These are phyloP conservation scores for Sepiola atlantica DNA, from an alignment of 2,888 invertebrate genomes.

Conservation along the genomic window DNA sequence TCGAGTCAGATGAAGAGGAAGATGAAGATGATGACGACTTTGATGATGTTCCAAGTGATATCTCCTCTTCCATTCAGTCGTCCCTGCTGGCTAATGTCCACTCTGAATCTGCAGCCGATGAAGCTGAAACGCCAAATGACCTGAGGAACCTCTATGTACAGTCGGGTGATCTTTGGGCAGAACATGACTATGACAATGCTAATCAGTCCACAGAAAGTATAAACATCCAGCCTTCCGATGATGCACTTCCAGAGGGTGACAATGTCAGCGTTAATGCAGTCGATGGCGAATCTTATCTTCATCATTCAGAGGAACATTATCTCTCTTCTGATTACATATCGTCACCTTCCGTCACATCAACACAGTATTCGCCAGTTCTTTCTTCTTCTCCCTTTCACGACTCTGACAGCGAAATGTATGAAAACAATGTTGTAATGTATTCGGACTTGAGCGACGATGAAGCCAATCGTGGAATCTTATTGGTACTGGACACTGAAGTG, in stretches of 20 bases:
- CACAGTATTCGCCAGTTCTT: background rate
- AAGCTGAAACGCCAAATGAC: background rate
- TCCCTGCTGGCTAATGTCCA: constrained; percentile 10
- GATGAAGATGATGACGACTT: background rate
- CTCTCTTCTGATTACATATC: constrained; percentile 22
- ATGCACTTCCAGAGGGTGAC: background rate
- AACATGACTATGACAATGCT: background rate
- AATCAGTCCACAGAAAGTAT: background rate
- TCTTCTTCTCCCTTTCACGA: background rate
- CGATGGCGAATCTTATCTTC: background rate
- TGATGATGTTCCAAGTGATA: background rate
- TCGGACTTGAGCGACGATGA: constrained; percentile 35
- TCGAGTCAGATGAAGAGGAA: background rate
- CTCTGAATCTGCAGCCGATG: background rate
- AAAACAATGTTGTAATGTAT: background rate
- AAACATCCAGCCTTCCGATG: background rate
- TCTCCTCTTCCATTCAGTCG: constrained; percentile 35
- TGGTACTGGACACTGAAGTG: background rate
- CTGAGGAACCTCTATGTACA: background rate
- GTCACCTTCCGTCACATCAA: background rate
- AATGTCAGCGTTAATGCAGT: background rate
- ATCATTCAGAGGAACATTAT: background rate
- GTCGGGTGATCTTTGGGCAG: background rate
- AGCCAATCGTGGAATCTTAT: background rate
- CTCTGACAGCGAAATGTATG: background rate